A percentile compares a stretch with the other conserved stretches of the same genome.
Conservation (phyloP, 2,888 invertebrate genomes). For the Eristalinus sepulchralis region DNA sequence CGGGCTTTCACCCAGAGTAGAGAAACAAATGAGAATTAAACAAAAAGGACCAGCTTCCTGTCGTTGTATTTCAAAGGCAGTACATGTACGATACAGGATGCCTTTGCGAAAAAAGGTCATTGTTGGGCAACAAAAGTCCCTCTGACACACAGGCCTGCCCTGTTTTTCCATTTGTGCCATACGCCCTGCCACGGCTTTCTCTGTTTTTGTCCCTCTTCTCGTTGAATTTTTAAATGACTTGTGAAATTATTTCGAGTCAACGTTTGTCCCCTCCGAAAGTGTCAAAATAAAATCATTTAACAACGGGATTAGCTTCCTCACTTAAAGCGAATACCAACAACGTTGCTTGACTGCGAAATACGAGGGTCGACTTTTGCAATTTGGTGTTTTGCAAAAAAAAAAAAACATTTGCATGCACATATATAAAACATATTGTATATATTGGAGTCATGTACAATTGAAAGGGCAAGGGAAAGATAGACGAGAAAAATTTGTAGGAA, state of each 20-base stretch:
- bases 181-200: neutral
- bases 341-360: neutral
- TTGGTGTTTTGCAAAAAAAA: neutral
- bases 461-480: no score
- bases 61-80: neutral
- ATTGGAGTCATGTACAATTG: no score
- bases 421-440: no score
- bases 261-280: neutral
- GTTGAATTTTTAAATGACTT: neutral
- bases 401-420: neutral
- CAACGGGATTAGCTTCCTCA: neutral
- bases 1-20: neutral
- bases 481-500: no score
- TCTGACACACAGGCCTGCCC: neutral
- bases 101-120: neutral
- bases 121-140: neutral
- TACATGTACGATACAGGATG: neutral
- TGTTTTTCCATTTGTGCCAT: neutral
- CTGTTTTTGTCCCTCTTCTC: neutral
- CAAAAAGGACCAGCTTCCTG: neutral
- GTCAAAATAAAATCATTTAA: neutral
- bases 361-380: neutral
- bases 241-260: neutral
- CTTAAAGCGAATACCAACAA: neutral
- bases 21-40: neutral